Evolutionary conservation across 1,140 invertebrate species (phyloP), one percentile per base, ranked within the genome.

Genomic region (Drosophila ironensis): DNA sequence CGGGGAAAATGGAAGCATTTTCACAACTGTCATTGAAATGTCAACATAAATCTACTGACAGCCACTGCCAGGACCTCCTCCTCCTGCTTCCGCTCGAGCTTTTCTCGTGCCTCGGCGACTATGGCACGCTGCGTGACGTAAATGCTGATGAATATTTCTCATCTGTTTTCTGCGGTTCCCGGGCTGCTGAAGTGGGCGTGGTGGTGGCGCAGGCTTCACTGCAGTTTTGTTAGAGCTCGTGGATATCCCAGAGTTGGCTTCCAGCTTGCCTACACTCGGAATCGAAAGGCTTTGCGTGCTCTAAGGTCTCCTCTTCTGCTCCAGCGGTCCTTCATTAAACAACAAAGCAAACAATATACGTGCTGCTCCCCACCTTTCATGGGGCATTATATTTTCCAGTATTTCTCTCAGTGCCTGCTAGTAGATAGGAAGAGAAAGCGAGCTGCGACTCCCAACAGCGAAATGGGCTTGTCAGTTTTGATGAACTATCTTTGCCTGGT

Each of bases 11-110:
- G 63, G 57, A 64, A 68, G 78, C 72, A 84, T 82, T 82, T 82
- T 84, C 78, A 63, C 78, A 82, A 77, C 78, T 84, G 80, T 84
- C 78, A 84, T 84, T 84, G 78, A 84, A 86, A 86, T 84, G 78
- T 84, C 78, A 84, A 86, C 78, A 84, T 86, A 84, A 84, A 84
- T 78, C 70, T 71, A 86, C 64, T 69, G 64, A 73, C 78, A 84
- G 73, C 72, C 50, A 63, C 60, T 48, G 38, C 54, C 37, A 52
- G 42, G 25, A 38, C 25, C 25, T 30, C 14, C 28, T 8, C 7
- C 12, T 38, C 30, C n/a, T n/a, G n/a, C 24, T 35, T 24, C 25
- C 6, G 19, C 19, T 35, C 19, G 16, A 48, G 16, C 37, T 40
- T 37, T 41, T 25, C 52, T 40, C 27, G 17, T 52, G 40, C 42